Evolutionary conservation across 2,888 invertebrate species (phyloP).

Genomic region (Troglohyphantes excavatus): DNA sequence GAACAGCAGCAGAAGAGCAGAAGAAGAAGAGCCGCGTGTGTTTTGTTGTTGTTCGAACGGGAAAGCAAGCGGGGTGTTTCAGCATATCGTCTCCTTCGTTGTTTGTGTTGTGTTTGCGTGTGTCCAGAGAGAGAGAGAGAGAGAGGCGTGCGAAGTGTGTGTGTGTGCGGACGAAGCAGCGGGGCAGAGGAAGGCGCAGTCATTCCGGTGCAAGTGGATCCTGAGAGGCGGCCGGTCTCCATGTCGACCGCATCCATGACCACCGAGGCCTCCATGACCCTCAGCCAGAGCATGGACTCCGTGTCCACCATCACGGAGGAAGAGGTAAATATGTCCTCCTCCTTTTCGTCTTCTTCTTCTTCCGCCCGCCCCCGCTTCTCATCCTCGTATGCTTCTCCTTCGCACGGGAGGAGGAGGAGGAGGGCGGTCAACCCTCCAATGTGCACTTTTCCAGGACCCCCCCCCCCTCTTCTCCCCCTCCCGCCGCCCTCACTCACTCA

Average conservation of each 20-base stretch:
- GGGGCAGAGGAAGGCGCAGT: conserved; percentile 36
- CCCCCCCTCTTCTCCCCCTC: neutral
- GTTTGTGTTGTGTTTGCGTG: no score
- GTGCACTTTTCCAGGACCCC: neutral
- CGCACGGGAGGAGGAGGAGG: no score
- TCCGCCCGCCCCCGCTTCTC: no score
- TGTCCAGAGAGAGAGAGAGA: no score
- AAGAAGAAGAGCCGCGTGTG: neutral
- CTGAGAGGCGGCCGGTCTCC: conserved; percentile 70
- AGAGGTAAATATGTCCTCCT: conserved; percentile 71
- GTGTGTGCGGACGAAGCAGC: neutral
- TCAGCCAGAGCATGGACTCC: conserved; percentile 78
- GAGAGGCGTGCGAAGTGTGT: no score
- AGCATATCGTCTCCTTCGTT: no score
- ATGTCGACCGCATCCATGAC: conserved; percentile 76
- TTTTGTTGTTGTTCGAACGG: neutral
- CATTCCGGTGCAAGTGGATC: conserved; percentile 69
- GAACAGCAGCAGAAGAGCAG: no score
- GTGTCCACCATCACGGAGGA: conserved; percentile 79
- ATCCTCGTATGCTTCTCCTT: no score
- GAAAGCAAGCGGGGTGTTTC: no score
- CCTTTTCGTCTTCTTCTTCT: neutral
- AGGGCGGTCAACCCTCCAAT: no score
- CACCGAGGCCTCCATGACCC: conserved; percentile 70
- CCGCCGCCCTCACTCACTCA: neutral